Evolutionary conservation across 2,113 vertebrate genomes (phyloP), one percentile per base, ranked within the genome.

Genomic region (Ciconia maguari): DNA sequence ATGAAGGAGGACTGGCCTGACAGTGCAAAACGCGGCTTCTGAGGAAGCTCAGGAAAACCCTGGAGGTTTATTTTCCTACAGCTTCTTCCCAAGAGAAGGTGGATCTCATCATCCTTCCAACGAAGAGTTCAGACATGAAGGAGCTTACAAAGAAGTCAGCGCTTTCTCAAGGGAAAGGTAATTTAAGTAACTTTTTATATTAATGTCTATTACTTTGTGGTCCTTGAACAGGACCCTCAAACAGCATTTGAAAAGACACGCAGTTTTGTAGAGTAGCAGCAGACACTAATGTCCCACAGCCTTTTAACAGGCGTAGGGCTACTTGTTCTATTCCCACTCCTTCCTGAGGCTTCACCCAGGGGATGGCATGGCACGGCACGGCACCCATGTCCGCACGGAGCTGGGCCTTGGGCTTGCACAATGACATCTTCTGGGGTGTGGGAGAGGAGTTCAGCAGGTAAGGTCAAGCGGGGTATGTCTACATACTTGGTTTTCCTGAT

Each of bases 351-450:
- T 81, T 51, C 27, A 25, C 9, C 32, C 57, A 6, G 44, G 44
- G 7, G 5, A 25, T 7, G 26, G n/a, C 16, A 25, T 0, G 3
- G 36, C 51, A 62, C 6, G 15, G 46, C 30, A 32, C 75, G 11
- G 26, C 1, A 1, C 51, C 17, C 0, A 2, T 7, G 12, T 51
- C 52, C 1, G 2, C 66, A 41, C 0, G 0, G 16, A 32, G n/a
- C 44, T 48, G 52, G 20, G 27, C n/a, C 41, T 16, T 29, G 34
- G 49, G 25, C 34, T 71, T 44, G 27, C 65, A 60, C 9, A 5
- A 8, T 1, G 14, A 16, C 68, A 17, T 16, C n/a, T 32, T 16
- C 64, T 44, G 26, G 24, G 32, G 27, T 0, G 0, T 14, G 38
- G 36, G 51, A 54, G 9, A 22, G 32, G n/a, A 78, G 19, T 4